These are phyloP conservation scores for Enteromius unitaeniatus DNA, from an alignment of 2,797 vertebrate species.

Conservation along the genomic window DNA sequence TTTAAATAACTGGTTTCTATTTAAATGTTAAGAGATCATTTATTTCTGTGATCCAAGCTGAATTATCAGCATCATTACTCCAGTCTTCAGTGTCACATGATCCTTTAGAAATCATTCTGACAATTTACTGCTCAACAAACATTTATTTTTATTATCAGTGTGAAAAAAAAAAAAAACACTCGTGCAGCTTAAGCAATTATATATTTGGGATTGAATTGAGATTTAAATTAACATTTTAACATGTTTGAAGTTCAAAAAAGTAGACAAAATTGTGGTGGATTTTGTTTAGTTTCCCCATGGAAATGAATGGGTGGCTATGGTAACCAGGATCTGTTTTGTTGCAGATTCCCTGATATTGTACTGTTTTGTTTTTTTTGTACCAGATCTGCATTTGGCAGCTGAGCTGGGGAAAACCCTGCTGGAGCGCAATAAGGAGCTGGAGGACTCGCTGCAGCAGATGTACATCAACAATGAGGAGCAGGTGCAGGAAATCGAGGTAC, in stretches of 20 bases:
- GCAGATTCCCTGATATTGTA: background rate
- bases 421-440: conserved; percentile 97
- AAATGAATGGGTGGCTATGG: background rate
- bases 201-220: too few species aligned
- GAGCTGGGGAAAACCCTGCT: conserved; percentile 97
- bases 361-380: conserved; percentile 14
- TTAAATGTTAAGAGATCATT: too few species aligned
- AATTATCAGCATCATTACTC: too few species aligned
- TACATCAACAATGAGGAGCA: conserved; percentile 97
- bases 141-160: too few species aligned
- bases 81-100: too few species aligned
- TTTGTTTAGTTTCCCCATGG: background rate
- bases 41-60: too few species aligned
- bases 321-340: background rate
- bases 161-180: too few species aligned
- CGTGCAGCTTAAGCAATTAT: too few species aligned
- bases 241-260: background rate
- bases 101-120: too few species aligned
- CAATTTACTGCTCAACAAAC: too few species aligned
- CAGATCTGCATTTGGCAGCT: conserved; percentile 95
- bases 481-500: conserved; percentile 96
- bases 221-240: too few species aligned
- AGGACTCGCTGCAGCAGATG: conserved; percentile 97
- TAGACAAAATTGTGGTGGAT: background rate
- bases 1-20: too few species aligned